These are phyloP conservation scores for Lacerta agilis DNA, from an alignment of 2,797 vertebrate genomes.

Conservation along the genomic window DNA sequence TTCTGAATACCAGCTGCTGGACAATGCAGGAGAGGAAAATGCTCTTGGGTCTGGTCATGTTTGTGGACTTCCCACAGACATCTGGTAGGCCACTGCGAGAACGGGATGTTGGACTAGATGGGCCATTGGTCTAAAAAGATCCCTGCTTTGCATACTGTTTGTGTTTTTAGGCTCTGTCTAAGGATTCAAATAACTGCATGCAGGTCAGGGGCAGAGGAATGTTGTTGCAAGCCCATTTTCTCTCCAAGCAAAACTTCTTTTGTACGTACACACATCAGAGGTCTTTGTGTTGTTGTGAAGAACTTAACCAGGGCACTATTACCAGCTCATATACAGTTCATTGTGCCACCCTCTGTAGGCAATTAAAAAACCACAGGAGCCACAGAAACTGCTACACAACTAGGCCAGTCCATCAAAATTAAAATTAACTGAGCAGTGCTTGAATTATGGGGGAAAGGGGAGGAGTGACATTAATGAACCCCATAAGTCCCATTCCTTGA, in stretches of 20 bases:
- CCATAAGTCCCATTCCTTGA: background rate
- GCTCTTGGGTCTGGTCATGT: too few species aligned
- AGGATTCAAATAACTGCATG: background rate
- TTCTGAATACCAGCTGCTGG: too few species aligned
- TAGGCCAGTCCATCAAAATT: background rate
- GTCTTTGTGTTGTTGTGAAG: background rate
- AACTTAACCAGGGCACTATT: background rate
- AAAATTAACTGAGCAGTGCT: background rate
- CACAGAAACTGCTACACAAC: background rate
- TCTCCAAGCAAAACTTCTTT: background rate
- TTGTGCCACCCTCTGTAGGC: background rate
- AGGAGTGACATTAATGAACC: background rate
- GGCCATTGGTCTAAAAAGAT: too few species aligned
- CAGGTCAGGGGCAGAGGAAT: background rate
- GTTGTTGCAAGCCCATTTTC: background rate
- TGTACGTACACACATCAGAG: background rate
- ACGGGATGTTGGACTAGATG: too few species aligned
- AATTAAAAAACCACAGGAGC: background rate
- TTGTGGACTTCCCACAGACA: too few species aligned
- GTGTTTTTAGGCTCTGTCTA: background rate
- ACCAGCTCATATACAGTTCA: background rate
- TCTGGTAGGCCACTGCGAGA: too few species aligned
- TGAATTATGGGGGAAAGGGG: background rate
- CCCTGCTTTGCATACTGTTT: background rate
- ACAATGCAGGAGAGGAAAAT: too few species aligned